A percentile compares a stretch with the other conserved stretches of the same genome.
phyloP scores from a whole-genome alignment of 2,888 invertebrate genomes.

The Lasioglossum oenotherae region DNA sequence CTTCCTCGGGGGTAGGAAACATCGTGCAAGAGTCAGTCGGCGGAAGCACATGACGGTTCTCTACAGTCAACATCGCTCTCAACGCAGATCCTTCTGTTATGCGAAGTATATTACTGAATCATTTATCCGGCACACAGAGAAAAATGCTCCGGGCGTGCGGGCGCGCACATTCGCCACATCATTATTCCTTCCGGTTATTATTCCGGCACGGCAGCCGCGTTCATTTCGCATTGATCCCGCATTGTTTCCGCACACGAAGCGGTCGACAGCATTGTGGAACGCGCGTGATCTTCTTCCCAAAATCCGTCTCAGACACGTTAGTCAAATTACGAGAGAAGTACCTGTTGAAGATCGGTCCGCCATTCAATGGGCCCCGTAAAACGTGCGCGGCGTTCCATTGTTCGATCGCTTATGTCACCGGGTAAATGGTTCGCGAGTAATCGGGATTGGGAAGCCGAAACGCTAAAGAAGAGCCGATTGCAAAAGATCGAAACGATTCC shows the following conservation, averaged over 20 bases:
- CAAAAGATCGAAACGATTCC: slow-evolving; percentile 33
- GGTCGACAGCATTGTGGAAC: neutral
- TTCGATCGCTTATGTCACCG: slow-evolving; percentile 58
- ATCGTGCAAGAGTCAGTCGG: neutral
- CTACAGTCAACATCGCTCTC: neutral
- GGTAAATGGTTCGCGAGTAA: slow-evolving; percentile 56
- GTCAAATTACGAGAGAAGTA: slow-evolving; percentile 5
- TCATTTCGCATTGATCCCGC: slow-evolving; percentile 24
- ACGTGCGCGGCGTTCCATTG: slow-evolving; percentile 10
- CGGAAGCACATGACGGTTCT: neutral
- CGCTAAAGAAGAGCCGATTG: slow-evolving; percentile 42
- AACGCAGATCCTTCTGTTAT: neutral
- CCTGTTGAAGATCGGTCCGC: slow-evolving; percentile 48
- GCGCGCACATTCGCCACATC: neutral
- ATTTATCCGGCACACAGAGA: slow-evolving; percentile 1
- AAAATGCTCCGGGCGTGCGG: neutral
- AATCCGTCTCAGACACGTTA: slow-evolving; percentile 25
- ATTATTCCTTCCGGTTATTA: slow-evolving; percentile 38
- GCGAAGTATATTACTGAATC: neutral
- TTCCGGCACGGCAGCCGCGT: slow-evolving; percentile 10
- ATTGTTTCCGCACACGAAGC: neutral
- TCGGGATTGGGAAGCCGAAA: slow-evolving; percentile 44
- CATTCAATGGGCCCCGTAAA: slow-evolving; percentile 2
- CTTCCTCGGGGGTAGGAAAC: neutral
- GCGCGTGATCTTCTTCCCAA: slow-evolving; percentile 38